Base-by-base conservation (phyloP, 1,140 invertebrate species). In the Drosophila tropicalis region DNA sequence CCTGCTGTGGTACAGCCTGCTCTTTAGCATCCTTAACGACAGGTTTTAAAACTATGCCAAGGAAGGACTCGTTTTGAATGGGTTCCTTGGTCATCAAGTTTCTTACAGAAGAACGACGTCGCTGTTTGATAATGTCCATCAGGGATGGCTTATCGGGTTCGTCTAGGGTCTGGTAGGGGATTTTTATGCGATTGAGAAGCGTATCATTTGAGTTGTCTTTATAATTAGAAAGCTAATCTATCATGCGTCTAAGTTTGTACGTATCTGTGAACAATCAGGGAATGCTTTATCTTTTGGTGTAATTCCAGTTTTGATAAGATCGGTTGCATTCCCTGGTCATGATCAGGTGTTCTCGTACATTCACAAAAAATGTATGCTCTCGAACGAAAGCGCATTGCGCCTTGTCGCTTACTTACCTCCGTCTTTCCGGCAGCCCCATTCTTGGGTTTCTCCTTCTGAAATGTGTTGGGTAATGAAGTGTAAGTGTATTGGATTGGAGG, bases 11-110 rank as follows among this genome's bases (percentile, higher is more conserved):
- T 70, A 89, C 90, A 92, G 85, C 87, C 70, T 73, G 63, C 62
- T 94, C 93, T 92, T 92, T 94, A 65, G 72, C 65, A 74, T 94
- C 92, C 91, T 92, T 94, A 65, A 89, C 41, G 69, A 94, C 94
- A 17, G 94, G 94, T 91, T 95, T 95, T 72, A 95, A 93, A 92
- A 95, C 93, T 70, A 95, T 92, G 60, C 82, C 90, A 86, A 94
- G 85, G 91, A 95, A 95, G 56, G 74, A 91, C 75, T 91, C 90
- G 62, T 90, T 91, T 68, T 78, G 58, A 63, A 91, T 91, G 34
- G 89, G 90, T 78, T 92, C 85, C 70, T 91, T 91, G 36, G 77
- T 91, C 81, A 81, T 80, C 70, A 87, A 29, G 72, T 62, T 71
- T 80, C 81, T 76, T 17, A 91, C 47, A 29, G 91, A 92, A 17